phyloP scores from a whole-genome alignment of 1,140 invertebrate genomes.

The Ectropis grisescens region DNA sequence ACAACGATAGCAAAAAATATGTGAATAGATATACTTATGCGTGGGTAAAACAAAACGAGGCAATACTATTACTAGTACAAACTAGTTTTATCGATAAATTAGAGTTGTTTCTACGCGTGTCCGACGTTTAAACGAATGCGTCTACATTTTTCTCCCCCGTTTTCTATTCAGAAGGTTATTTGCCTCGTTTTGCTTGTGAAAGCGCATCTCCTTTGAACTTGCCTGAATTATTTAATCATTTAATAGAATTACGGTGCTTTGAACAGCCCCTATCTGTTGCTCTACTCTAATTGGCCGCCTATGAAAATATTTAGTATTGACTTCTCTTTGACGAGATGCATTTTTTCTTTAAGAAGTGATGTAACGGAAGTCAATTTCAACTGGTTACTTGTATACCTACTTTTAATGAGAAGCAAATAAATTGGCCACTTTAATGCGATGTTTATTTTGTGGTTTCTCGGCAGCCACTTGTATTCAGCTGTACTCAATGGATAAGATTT shows the following conservation, averaged over 20 bases:
- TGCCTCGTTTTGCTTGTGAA: constrained; percentile 59
- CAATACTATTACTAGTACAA: no score
- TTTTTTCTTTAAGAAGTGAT: constrained; percentile 2
- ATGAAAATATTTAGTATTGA: constrained; percentile 32
- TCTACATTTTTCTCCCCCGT: constrained; percentile 36
- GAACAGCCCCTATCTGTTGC: constrained; percentile 41
- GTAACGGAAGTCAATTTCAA: neutral
- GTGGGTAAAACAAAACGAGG: no score
- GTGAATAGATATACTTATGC: no score
- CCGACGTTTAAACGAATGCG: constrained; percentile 31
- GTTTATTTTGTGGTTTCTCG: no score
- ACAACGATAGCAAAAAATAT: no score
- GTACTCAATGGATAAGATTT: no score
- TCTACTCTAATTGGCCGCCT: constrained; percentile 36
- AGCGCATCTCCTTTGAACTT: constrained; percentile 63
- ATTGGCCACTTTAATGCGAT: no score
- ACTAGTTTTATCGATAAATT: constrained; percentile 13
- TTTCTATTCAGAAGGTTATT: constrained; percentile 43
- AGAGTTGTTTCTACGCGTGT: neutral
- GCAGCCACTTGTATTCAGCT: no score
- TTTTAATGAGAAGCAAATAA: no score
- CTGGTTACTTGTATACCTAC: no score
- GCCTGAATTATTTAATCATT: constrained; percentile 65
- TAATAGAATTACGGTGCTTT: constrained; percentile 58
- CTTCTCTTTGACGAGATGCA: constrained; percentile 14